Percentiles rank a stretch among this genome's conserved stretches.
These are phyloP conservation scores for Anniella stebbinsi DNA, from an alignment of 2,797 vertebrate species.

Conservation along the genomic window DNA sequence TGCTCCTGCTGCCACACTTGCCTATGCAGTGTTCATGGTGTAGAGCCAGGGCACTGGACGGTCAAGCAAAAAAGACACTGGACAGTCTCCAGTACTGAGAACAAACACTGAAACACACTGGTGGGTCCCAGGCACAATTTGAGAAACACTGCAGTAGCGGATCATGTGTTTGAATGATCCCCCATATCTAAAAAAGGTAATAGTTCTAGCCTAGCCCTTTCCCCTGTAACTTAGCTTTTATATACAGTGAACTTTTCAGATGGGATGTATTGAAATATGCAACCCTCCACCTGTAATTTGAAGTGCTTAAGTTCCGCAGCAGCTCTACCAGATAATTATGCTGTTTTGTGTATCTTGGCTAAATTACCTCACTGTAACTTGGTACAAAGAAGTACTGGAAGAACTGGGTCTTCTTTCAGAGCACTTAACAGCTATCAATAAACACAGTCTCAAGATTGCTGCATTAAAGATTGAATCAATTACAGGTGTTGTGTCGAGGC, in stretches of 20 bases:
- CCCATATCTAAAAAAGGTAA: neutral
- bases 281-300: neutral
- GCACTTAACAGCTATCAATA: neutral
- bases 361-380: neutral
- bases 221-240: neutral
- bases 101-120: too few relatives aligned
- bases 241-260: neutral
- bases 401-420: neutral
- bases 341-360: neutral
- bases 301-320: neutral
- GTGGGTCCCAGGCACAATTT: too few relatives aligned
- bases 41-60: too few relatives aligned
- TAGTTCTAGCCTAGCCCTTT: neutral
- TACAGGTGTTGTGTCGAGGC: slow-evolving; percentile 9
- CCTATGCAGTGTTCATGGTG: too few relatives aligned
- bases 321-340: neutral
- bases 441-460: neutral
- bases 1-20: too few relatives aligned
- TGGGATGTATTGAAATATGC: neutral
- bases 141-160: neutral
- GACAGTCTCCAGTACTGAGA: too few relatives aligned
- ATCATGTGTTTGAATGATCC: neutral
- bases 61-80: too few relatives aligned
- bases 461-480: neutral
- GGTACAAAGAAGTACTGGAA: neutral